Conservation (phyloP, 2,888 invertebrate genomes). For the Nephrocerus scutellatus region DNA sequence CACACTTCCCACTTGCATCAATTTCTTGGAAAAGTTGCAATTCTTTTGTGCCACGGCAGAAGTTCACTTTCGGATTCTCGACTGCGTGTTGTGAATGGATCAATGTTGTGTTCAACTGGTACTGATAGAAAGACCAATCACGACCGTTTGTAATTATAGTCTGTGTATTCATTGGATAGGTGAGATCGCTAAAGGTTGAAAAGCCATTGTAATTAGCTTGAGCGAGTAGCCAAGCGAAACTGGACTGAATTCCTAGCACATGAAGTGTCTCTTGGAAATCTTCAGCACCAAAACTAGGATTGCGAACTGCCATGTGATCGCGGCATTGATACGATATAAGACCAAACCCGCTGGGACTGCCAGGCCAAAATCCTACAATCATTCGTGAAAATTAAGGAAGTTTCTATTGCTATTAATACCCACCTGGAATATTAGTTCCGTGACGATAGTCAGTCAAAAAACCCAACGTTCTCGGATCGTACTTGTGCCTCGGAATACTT, state of each 20-base stretch:
- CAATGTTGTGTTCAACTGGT: slow-evolving; percentile 83
- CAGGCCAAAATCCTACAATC: slow-evolving; percentile 72
- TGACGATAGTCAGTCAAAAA: slow-evolving; percentile 54
- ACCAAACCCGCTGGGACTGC: slow-evolving; percentile 70
- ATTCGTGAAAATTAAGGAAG: slow-evolving; percentile 1
- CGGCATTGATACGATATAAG: slow-evolving; percentile 66
- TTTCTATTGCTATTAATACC: neutral
- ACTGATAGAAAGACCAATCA: slow-evolving; percentile 76
- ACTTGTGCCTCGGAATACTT: slow-evolving; percentile 52
- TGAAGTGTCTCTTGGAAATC: slow-evolving; percentile 61
- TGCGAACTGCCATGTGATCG: slow-evolving; percentile 53
- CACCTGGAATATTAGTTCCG: slow-evolving; percentile 71
- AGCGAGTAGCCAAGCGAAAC: slow-evolving; percentile 71
- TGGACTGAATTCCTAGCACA: slow-evolving; percentile 67
- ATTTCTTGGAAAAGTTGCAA: slow-evolving; percentile 67
- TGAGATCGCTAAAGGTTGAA: slow-evolving; percentile 80
- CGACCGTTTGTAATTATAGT: slow-evolving; percentile 83
- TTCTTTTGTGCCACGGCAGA: slow-evolving; percentile 71
- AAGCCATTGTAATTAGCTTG: slow-evolving; percentile 84
- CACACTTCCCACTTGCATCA: slow-evolving; percentile 59
- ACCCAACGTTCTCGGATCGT: slow-evolving; percentile 59
- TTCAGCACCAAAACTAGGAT: slow-evolving; percentile 49
- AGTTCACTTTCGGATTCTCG: slow-evolving; percentile 64
- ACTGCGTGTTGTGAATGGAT: slow-evolving; percentile 58
- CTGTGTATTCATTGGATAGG: slow-evolving; percentile 86